Base-by-base conservation (phyloP, 2,113 vertebrate genomes). In the Neomonachus schauinslandi region DNA sequence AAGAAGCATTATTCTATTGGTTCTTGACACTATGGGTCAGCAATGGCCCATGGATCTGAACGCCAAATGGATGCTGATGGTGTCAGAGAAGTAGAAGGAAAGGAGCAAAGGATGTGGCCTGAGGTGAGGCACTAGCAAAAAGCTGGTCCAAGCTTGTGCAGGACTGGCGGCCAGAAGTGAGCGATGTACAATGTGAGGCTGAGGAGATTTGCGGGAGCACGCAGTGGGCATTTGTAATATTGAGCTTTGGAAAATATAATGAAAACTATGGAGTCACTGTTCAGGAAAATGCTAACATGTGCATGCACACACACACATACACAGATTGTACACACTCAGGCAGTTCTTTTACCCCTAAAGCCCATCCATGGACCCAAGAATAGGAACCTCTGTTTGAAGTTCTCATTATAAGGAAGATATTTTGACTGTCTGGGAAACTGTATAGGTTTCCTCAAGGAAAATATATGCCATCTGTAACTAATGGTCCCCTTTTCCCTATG, bases 351-450 rank as follows among this genome's bases (percentile, higher is more conserved):
- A 81, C 3, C 13, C 0, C 57, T 51, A 26, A 85, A 71, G 9
- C 21, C 39, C 3, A 51, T 63, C 9, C 28, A 16, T 1, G 2
- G 22, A 42, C 51, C 5, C 51, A 19, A 57, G 39, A 74, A 76
- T 7, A 77, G 5, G 7, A 61, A 81, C 7, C 18, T 71, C 36
- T 46, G 21, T 36, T 84, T 72, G 42, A 97, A 39, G n/a, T 21
- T 21, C 19, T 91, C 5, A 55, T 31, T 81, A 16, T n/a, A 49
- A 85, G 67, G 11, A 39, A 84, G 77, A 76, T 14, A 28, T 67
- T 91, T 89, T 92, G 95, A 84, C 51, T 55, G 24, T 63, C 63
- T 59, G 11, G 18, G 22, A 84, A 96, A 61, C 28, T n/a, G 4
- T 0, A 53, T 49, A 71, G 19, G n/a, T 67, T 86, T 69, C 13